Base-by-base conservation (phyloP, 2,888 invertebrate genomes). In the Drosophila macrospina region DNA sequence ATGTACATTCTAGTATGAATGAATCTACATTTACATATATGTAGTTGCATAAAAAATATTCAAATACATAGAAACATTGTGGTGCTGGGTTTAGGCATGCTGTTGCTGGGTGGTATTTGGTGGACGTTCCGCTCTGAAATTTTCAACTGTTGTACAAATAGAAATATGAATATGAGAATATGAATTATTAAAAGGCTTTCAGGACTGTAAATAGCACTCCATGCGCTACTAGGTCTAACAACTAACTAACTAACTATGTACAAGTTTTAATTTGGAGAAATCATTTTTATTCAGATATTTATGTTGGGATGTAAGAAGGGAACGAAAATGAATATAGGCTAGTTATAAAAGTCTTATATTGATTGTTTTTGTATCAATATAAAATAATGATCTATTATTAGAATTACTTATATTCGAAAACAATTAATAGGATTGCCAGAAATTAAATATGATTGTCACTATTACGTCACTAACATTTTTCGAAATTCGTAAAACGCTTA, bases 151-250 rank as follows among this genome's bases (percentile, higher is more conserved):
- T 50, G 32, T 42, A 44, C 54, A 55, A 69, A 57, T 55, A 69
- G 63, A 73, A 67, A 57, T 55, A 69, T 65, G 69, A 67, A 73
- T 52, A 65, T 62, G 54, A 60, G 56, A 56, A 67, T 16, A 56
- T n/a, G n/a, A n/a, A 47, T 48, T 51, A 70, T 37, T 56, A 48
- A 57, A 59, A 34, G 26, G n/a, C 10, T 54, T 59, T 44, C 28
- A 11, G 24, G 11, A 11, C 11, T 16, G 13, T 42, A 28, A 11
- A 41, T 47, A 42, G 6, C 32, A 20, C 48, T 47, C 7, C 16
- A 47, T 15, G 11, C 16, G 11, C 16, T 16, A 7, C 16, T 16
- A 2, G 1, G 10, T 2, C 26, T 11, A 15, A 15, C n/a, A n/a
- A n/a, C n/a, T n/a, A n/a, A n/a, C n/a, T n/a, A n/a, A n/a, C n/a